Evolutionary conservation across 2,113 vertebrate species (phyloP).

Genomic region (Rhinogobius similis): DNA sequence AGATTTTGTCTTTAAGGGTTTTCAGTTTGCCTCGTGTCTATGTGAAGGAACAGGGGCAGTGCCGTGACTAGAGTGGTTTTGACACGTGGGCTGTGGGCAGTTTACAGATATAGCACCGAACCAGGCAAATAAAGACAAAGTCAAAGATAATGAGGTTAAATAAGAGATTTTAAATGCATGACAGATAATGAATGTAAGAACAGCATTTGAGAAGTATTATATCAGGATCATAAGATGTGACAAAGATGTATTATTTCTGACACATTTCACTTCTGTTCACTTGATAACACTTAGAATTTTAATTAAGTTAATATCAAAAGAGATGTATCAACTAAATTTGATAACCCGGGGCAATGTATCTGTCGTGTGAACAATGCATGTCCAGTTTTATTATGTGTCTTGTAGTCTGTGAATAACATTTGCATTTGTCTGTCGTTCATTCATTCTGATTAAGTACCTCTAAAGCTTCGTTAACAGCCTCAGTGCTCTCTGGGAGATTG

Average conservation of each 20-base stretch:
- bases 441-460: constrained; percentile 80
- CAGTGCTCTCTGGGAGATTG: constrained; percentile 82
- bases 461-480: constrained; percentile 82
- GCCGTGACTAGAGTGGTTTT: constrained; percentile 58
- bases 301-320: not conserved
- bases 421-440: not conserved
- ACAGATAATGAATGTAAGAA: not conserved
- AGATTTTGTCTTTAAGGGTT: constrained; percentile 54
- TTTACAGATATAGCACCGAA: constrained; percentile 62
- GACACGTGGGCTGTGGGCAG: constrained; percentile 58
- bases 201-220: not conserved
- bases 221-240: not conserved
- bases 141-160: constrained; percentile 40
- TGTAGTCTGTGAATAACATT: not conserved
- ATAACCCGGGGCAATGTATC: not conserved
- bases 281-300: not conserved
- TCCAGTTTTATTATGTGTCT: not conserved
- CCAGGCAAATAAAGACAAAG: constrained; percentile 35
- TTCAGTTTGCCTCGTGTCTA: constrained; percentile 48
- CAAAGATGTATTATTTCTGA: not conserved
- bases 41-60: constrained; percentile 53
- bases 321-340: not conserved
- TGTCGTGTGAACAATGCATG: not conserved
- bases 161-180: not conserved
- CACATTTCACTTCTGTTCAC: not conserved